Percentiles rank a stretch among this genome's conserved stretches.
phyloP scores from a whole-genome alignment of 2,113 vertebrate genomes.

The Leiothrix lutea region DNA sequence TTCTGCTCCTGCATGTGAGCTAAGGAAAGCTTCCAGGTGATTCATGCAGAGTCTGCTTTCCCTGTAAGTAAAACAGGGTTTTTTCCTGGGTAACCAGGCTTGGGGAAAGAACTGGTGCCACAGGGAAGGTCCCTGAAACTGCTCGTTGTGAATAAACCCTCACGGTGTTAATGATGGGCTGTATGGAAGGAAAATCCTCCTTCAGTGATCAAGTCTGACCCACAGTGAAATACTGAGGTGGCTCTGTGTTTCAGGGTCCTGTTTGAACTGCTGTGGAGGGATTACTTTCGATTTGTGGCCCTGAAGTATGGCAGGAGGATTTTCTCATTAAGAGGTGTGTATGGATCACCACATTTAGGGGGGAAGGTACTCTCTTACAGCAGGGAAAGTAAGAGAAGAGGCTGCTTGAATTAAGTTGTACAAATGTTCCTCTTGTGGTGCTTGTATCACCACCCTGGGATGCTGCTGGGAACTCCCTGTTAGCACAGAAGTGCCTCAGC shows the following conservation, averaged over 20 bases:
- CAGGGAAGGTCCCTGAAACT: accelerated
- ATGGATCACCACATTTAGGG: background rate
- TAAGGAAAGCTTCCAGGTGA: background rate
- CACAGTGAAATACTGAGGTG: background rate
- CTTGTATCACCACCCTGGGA: background rate
- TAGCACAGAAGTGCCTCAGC: background rate
- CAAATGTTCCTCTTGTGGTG: background rate
- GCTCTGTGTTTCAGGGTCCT: slow-evolving; percentile 75
- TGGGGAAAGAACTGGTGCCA: background rate
- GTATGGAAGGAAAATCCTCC: background rate
- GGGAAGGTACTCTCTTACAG: background rate
- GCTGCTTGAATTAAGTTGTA: background rate
- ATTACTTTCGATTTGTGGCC: slow-evolving; percentile 83
- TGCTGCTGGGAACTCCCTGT: background rate
- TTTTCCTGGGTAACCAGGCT: background rate
- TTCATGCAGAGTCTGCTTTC: background rate
- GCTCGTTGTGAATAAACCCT: background rate
- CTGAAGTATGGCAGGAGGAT: slow-evolving; percentile 78
- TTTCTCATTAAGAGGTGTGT: slow-evolving; percentile 76
- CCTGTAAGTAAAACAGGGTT: too few species aligned
- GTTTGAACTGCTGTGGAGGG: slow-evolving; percentile 85
- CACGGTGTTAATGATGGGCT: accelerated
- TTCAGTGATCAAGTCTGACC: background rate
- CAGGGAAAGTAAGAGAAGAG: background rate
- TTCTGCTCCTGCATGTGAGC: background rate